Evolutionary conservation across 2,113 vertebrate genomes (phyloP).

Genomic region (Grus americana): DNA sequence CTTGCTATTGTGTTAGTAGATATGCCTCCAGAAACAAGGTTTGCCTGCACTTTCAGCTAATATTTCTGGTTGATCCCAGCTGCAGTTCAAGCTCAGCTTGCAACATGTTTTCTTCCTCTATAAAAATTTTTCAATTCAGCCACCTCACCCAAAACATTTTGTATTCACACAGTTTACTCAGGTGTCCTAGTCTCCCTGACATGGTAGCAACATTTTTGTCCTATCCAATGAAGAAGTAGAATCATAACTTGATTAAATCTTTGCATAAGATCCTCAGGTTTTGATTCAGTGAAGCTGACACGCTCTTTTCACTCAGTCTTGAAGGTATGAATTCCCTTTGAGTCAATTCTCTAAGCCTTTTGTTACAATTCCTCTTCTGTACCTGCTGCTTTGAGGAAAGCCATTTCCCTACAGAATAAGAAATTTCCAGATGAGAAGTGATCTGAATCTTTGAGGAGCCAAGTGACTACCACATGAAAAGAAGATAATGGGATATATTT

Average conservation of each 20-base stretch:
- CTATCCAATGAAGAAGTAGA: neutral
- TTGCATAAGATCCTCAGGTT: neutral
- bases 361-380: neutral
- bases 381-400: conserved; percentile 1
- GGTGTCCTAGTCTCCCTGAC: neutral
- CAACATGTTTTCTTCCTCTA: neutral
- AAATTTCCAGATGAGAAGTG: conserved; percentile 26
- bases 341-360: conserved; percentile 16
- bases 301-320: neutral
- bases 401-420: conserved; percentile 2
- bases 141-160: neutral
- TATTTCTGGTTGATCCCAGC: neutral
- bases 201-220: neutral
- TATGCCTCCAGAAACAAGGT: neutral
- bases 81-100: neutral
- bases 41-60: neutral
- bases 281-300: neutral
- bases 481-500: conserved; percentile 53
- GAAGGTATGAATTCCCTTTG: neutral
- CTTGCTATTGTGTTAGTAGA: neutral
- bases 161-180: neutral
- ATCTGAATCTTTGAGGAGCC: conserved; percentile 22
- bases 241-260: neutral
- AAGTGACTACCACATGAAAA: conserved; percentile 5
- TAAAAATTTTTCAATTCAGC: neutral